Evolutionary conservation across 2,113 vertebrate species (phyloP), one percentile per base, ranked within the genome.

Genomic region (Apteryx mantelli): DNA sequence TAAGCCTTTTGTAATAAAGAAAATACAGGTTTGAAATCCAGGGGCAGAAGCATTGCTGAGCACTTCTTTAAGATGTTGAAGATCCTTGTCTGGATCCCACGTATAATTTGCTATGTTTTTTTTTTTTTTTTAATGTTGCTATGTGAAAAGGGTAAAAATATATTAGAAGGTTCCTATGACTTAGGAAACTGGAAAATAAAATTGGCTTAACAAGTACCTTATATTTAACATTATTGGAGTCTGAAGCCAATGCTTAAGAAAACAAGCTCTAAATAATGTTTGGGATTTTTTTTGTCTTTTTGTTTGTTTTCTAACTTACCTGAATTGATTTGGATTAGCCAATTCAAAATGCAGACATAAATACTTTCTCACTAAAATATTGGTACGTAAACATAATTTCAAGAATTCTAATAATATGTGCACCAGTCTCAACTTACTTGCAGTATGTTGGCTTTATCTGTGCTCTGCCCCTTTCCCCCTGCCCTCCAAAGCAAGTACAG

Each of bases 141-240:
- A 10, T 85, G 75, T 69, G 79, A 20, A 60, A 78, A n/a, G 2
- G 3, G 0, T 53, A n/a, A 73, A 93, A 82, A 32, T 66, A 56
- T 30, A 25, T 14, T 63, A 40, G 30, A 86, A 74, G 25, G 13
- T 40, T 84, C 52, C 24, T 86, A 1, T 40, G 44, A 81, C 17
- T 66, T 95, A 28, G 15, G 48, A 53, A 82, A 77, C 46, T 89
- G 70, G 84, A 76, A 87, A 96, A 95, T 82, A 89, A 94, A 92
- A 91, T 79, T 71, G 78, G 65, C 63, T 71, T 60, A 66, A 55
- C 7, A 25, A 89, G 8, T 88, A 69, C 36, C 40, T 91, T 79
- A 80, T 93, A 44, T 91, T 88, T 84, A 70, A 64, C n/a, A 21
- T 63, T 48, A 40, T 63, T 93, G 78, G 56, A 36, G 34, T 89